Evolutionary conservation across 2,797 vertebrate genomes (phyloP).

Genomic region (Spinus olivaceus): DNA sequence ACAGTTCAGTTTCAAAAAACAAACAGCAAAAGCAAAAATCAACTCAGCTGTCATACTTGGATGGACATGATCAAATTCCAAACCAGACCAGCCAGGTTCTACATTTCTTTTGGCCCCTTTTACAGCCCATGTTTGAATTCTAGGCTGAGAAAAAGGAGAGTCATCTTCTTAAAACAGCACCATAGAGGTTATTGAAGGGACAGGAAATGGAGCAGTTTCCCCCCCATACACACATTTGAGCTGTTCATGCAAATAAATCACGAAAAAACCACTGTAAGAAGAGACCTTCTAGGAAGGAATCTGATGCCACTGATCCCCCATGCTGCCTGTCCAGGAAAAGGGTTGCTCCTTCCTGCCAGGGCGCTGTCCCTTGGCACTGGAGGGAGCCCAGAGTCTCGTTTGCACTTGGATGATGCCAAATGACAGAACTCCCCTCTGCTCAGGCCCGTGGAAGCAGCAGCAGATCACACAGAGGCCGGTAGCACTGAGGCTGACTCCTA

Average conservation of each 20-base stretch:
- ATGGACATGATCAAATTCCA: neutral
- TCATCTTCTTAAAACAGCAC: constrained; percentile 6
- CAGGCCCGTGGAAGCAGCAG: neutral
- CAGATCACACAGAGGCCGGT: rapidly evolving
- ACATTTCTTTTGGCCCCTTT: neutral
- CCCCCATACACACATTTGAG: neutral
- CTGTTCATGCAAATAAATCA: constrained; percentile 30
- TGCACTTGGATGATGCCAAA: neutral
- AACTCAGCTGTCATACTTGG: neutral
- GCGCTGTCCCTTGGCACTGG: neutral
- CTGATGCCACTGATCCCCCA: neutral
- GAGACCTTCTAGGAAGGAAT: neutral
- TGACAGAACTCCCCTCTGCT: neutral
- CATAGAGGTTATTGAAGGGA: neutral
- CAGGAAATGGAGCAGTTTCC: neutral
- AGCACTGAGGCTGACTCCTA: neutral
- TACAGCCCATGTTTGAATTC: neutral
- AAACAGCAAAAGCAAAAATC: neutral
- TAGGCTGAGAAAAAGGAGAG: neutral
- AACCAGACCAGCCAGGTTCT: constrained; percentile 3
- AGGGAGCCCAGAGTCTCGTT: neutral
- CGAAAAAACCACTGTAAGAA: neutral
- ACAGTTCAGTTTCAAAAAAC: constrained; percentile 15
- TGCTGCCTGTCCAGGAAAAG: neutral
- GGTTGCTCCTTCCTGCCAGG: neutral